Conservation (phyloP, 2,888 invertebrate species). For the Pediacus dermestoides region DNA sequence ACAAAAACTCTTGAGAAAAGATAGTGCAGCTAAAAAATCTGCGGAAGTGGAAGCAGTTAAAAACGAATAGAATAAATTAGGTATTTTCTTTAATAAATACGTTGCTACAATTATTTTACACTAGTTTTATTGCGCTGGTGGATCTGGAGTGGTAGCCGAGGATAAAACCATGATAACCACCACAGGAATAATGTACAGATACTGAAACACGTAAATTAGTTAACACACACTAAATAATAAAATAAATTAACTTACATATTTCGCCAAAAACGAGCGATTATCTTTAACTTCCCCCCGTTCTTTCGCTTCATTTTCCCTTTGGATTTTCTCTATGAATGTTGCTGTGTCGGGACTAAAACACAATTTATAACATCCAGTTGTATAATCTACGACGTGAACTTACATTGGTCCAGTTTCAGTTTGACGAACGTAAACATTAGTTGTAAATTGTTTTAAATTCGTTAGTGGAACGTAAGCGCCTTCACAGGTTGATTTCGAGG, state of each 20-base stretch:
- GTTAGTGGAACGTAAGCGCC: conserved; percentile 47
- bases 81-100: too few relatives aligned
- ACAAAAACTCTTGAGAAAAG: conserved; percentile 55
- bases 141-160: conserved; percentile 80
- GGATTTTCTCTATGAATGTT: conserved; percentile 88
- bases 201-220: too few relatives aligned
- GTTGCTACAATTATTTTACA: conserved; percentile 1
- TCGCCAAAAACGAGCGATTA: conserved; percentile 92
- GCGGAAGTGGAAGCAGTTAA: too few relatives aligned
- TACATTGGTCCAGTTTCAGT: conserved; percentile 78
- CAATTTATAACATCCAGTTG: not conserved
- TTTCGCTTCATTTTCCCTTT: conserved; percentile 83
- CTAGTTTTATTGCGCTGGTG: conserved; percentile 14
- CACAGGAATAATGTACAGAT: conserved; percentile 98
- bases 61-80: too few relatives aligned
- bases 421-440: conserved; percentile 74
- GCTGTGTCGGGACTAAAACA: conserved; percentile 83
- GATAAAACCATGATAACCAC: conserved; percentile 87
- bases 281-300: conserved; percentile 89
- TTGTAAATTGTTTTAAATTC: conserved; percentile 61
- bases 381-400: conserved; percentile 30
- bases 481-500: conserved; percentile 50
- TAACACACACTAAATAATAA: not conserved
- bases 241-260: conserved; percentile 78
- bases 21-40: too few relatives aligned